These are phyloP conservation scores for Gallinago stenura DNA, from an alignment of 2,797 vertebrate genomes.

Conservation along the genomic window DNA sequence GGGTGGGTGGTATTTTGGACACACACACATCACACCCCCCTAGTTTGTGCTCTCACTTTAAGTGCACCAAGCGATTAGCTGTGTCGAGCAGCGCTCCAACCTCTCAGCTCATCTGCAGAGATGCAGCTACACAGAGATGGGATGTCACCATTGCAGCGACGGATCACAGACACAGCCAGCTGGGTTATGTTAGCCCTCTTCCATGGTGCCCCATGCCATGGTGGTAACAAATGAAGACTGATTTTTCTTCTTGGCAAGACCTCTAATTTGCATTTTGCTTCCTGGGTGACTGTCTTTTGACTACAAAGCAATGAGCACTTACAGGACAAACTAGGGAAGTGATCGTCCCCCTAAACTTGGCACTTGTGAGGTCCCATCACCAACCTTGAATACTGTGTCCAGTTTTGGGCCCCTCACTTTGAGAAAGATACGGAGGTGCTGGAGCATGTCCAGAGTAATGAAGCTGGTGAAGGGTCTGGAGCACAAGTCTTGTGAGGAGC, in stretches of 20 bases:
- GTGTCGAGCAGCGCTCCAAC: not conserved
- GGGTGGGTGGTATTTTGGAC: not conserved
- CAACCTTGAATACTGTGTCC: too few relatives aligned
- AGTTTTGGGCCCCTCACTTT: too few relatives aligned
- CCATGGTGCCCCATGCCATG: not conserved
- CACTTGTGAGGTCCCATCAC: too few relatives aligned
- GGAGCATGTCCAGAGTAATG: too few relatives aligned
- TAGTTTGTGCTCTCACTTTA: not conserved
- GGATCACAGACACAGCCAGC: not conserved
- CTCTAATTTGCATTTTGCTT: not conserved
- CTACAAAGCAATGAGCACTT: not conserved
- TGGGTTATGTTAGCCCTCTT: not conserved
- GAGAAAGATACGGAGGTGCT: too few relatives aligned
- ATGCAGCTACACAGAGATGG: not conserved
- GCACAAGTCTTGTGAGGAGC: too few relatives aligned
- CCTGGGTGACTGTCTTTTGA: not conserved
- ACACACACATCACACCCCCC: too few relatives aligned
- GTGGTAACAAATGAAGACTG: not conserved
- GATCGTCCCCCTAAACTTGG: too few relatives aligned
- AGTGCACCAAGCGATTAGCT: not conserved
- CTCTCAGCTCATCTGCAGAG: not conserved
- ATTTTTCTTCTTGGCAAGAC: not conserved
- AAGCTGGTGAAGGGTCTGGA: too few relatives aligned
- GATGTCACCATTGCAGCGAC: not conserved
- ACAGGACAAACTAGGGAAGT: not conserved